Base-by-base conservation (phyloP, 2,797 vertebrate genomes). In the Crypturellus tataupa region DNA sequence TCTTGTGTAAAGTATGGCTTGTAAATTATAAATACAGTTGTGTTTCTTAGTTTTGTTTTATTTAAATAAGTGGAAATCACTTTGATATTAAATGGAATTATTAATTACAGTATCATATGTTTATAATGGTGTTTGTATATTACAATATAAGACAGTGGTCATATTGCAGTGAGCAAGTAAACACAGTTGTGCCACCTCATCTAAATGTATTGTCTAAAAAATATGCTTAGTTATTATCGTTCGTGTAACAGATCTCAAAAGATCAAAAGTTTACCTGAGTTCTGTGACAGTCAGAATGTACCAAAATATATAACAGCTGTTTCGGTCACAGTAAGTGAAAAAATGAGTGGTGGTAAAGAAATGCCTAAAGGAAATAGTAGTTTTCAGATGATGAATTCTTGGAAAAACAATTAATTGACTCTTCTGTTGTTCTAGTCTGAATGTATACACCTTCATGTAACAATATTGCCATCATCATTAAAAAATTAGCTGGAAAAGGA, bases 401-500 rank as follows among this genome's bases (percentile, higher is more conserved):
- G 6, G 58, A 49, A 79, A 44, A 13, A 29, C 75, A 62, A 49
- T 83, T 7, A 46, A 33, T 9, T 64, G 27, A 21, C 10, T 75
- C 37, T 77, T 89, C 29, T 80, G 10, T 73, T 81, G 69, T 53
- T 88, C 73, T 35, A 68, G 42, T 14, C 47, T 47, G 12, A 17
- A 1, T 37, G n/a, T 13, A 27, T 64, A 2, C 12, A 64, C n/a
- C 47, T 23, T 49, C 9, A 11, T 49, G 21, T 49, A 49, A 49
- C 47, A 11, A 29, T 1, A 2, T 14, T 58, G 63, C 68, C 77
- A n/a, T 79, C 47, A 7, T 12, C 2, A 2, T 70, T 59, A 84
- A 63, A 88, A 87, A 79, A n/a, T n/a, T n/a, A n/a, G n/a, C n/a
- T n/a, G n/a, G n/a, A 63, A 88, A 87, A 79, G 11, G 37, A 18